These are phyloP conservation scores for Cotesia glomerata DNA, from an alignment of 1,140 invertebrate genomes.

Conservation along the genomic window DNA sequence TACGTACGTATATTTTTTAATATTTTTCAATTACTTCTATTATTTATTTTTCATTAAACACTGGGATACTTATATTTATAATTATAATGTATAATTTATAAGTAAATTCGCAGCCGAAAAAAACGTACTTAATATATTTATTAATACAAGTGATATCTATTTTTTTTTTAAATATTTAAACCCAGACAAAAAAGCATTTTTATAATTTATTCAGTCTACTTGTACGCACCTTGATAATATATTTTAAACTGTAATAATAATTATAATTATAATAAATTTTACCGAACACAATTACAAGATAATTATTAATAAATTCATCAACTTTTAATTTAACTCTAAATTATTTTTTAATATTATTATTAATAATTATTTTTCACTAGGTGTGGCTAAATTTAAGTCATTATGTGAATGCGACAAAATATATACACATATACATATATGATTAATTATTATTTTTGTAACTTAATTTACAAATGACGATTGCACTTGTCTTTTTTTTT, in stretches of 20 bases:
- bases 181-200: too few relatives aligned
- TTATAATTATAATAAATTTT: conserved; percentile 18
- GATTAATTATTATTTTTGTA: conserved; percentile 2
- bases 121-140: too few relatives aligned
- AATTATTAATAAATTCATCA: background rate
- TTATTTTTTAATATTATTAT: background rate
- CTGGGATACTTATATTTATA: too few relatives aligned
- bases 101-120: too few relatives aligned
- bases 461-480: conserved; percentile 4
- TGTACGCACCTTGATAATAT: conserved; percentile 27
- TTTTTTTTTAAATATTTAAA: background rate
- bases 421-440: conserved; percentile 27
- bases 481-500: conserved; percentile 2
- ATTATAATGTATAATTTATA: too few relatives aligned
- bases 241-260: background rate
- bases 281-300: conserved; percentile 21
- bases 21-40: too few relatives aligned
- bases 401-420: conserved; percentile 27
- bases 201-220: conserved; percentile 30
- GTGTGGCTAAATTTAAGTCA: background rate
- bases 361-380: too few relatives aligned
- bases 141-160: too few relatives aligned
- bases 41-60: too few relatives aligned
- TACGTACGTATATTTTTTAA: too few relatives aligned
- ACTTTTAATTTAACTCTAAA: conserved; percentile 1